phyloP scores from a whole-genome alignment of 2,797 vertebrate species.

The Setipinna tenuifilis region DNA sequence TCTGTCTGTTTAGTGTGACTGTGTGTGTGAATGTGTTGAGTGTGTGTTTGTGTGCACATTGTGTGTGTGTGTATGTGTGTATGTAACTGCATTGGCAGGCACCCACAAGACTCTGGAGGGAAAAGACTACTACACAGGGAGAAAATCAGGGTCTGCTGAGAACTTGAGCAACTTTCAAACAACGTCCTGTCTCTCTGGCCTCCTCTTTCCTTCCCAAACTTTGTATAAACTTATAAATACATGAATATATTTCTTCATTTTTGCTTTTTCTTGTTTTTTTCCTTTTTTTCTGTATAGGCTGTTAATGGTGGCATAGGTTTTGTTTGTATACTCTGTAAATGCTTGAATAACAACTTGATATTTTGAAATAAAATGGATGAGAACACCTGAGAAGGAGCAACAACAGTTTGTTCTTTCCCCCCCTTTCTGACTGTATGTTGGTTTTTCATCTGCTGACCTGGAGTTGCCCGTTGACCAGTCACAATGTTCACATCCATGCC shows the following conservation, averaged over 20 bases:
- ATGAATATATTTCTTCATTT: conserved; percentile 80
- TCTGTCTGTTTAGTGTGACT: conserved; percentile 33
- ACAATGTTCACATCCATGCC: background rate
- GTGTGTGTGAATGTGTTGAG: conserved; percentile 30
- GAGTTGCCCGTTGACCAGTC: background rate
- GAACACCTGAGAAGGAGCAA: conserved; percentile 39
- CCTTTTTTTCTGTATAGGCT: conserved; percentile 73
- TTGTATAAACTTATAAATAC: conserved; percentile 71
- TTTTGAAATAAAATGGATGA: conserved; percentile 77
- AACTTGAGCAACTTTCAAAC: conserved; percentile 48
- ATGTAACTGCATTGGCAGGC: conserved; percentile 25
- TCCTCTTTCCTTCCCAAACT: conserved; percentile 61
- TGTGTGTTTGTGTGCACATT: conserved; percentile 42
- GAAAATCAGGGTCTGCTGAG: conserved; percentile 64
- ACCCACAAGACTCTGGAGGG: conserved; percentile 41
- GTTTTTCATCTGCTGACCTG: background rate
- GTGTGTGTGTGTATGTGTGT: conserved; percentile 12
- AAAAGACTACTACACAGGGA: conserved; percentile 54
- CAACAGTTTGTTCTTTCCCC: conserved; percentile 33
- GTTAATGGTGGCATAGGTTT: conserved; percentile 75
- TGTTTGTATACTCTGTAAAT: conserved; percentile 82
- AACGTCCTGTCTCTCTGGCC: conserved; percentile 53
- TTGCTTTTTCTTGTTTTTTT: background rate
- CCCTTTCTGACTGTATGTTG: background rate
- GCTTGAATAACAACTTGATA: conserved; percentile 75